phyloP scores from a whole-genome alignment of 2,797 vertebrate genomes.

The Cercopithecus petaurista region DNA sequence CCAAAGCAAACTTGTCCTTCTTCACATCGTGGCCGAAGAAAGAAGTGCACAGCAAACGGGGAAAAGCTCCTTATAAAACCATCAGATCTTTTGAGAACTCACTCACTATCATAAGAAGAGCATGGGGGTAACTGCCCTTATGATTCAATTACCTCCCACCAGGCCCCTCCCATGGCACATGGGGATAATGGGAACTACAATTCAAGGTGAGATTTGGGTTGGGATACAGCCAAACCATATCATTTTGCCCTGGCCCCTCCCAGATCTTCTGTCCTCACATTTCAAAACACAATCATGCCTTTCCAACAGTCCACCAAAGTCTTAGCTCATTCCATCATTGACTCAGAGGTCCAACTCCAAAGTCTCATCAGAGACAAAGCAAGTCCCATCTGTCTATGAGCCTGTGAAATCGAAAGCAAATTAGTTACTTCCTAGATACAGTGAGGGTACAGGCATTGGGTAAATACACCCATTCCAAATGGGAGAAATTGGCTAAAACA shows the following conservation, averaged over 20 bases:
- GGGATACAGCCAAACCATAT: neutral
- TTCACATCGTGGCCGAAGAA: neutral
- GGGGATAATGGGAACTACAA: neutral
- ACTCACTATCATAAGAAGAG: neutral
- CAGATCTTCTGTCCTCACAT: neutral
- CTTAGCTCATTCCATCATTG: neutral
- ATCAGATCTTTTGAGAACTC: neutral
- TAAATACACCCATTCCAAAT: neutral
- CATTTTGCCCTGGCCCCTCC: neutral
- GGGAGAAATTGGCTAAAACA: neutral
- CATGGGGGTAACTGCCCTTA: neutral
- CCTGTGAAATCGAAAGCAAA: neutral
- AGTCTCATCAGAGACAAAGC: neutral
- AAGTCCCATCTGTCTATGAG: neutral
- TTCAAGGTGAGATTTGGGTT: neutral
- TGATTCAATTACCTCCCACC: neutral
- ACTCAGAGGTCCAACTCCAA: neutral
- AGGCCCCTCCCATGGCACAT: neutral
- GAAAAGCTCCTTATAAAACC: neutral
- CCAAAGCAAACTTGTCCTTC: neutral
- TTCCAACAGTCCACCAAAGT: neutral
- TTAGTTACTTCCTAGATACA: neutral
- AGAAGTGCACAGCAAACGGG: neutral
- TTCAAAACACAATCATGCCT: neutral
- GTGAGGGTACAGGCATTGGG: neutral